Evolutionary conservation across 2,888 invertebrate species (phyloP).

Genomic region (Dryobota labecula): DNA sequence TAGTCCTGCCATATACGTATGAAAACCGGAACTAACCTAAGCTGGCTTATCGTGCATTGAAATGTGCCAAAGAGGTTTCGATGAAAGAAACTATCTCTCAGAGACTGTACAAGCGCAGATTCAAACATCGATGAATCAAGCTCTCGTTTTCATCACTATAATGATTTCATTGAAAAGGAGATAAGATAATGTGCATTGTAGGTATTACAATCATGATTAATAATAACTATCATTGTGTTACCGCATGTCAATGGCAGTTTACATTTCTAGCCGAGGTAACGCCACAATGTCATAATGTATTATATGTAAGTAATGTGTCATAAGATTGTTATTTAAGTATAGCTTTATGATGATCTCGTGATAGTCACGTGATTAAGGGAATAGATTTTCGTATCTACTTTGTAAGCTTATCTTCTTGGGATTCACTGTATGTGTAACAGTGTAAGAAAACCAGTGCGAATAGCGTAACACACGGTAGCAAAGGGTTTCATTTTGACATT

Average conservation of each 20-base stretch:
- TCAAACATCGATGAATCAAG: background rate
- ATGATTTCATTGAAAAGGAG: constrained; percentile 5
- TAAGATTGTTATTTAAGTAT: constrained; percentile 4
- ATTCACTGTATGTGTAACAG: background rate
- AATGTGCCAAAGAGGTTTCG: background rate
- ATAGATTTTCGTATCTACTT: background rate
- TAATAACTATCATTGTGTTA: constrained; percentile 11
- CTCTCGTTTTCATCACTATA: background rate
- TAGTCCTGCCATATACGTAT: background rate
- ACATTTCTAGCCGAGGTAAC: constrained; percentile 12
- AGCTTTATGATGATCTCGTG: constrained; percentile 3
- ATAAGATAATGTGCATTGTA: constrained; percentile 13
- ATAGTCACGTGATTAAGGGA: constrained; percentile 12
- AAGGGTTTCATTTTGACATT: too few species aligned
- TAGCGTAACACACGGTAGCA: too few species aligned
- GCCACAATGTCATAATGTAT: constrained; percentile 38
- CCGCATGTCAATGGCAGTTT: constrained; percentile 10
- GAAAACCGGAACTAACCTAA: background rate
- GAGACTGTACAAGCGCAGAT: background rate
- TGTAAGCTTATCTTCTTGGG: background rate
- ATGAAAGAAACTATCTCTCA: background rate
- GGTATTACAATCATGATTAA: background rate
- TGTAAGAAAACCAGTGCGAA: background rate
- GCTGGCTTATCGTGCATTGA: background rate
- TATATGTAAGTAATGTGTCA: constrained; percentile 31